Evolutionary conservation across 1,140 invertebrate species (phyloP), one percentile per base, ranked within the genome.

Genomic region (Apis cerana): DNA sequence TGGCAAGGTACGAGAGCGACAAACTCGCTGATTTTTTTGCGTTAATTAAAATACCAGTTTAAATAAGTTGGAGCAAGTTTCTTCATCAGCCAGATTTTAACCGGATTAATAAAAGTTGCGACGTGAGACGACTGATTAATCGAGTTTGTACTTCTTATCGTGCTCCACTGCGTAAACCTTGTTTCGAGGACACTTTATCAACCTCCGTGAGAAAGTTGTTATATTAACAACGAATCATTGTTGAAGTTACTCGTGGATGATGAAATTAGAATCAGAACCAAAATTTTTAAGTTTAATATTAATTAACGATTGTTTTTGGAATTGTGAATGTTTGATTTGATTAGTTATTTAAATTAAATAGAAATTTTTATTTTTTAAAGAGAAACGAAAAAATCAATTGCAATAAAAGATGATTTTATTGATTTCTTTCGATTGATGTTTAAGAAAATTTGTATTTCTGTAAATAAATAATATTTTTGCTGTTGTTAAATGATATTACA

Each of bases 61-160:
- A 43, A 43, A 43, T 43, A 43, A 43, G 33, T 43, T 43, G 33
- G 33, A 50, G n/a, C 23, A 52, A 79, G 54, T 61, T 59, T 79
- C 67, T 62, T 71, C 54, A 62, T 72, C 68, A 54, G 48, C 23
- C 48, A 33, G 58, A 71, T 80, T 64, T 72, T 80, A 80, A 54
- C 59, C 19, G 58, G 43, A 58, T 69, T 78, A 43, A 61, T 50
- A 54, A 52, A 72, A 61, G 58, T 80, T 72, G 27, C 27, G 23
- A 76, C 75, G 61, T 54, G 50, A 59, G 61, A 54, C 75, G 75
- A 65, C 61, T 76, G 59, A 76, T 76, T 76, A 76, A 76, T 76
- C 75, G 48, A 76, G 75, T 76, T 65, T 65, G 50, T 43, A 76
- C 48, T 76, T 76, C 65, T 69, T 78, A 78, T 68, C 65, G 65